Base-by-base conservation (phyloP, 2,113 vertebrate genomes). In the Mixornis gularis region DNA sequence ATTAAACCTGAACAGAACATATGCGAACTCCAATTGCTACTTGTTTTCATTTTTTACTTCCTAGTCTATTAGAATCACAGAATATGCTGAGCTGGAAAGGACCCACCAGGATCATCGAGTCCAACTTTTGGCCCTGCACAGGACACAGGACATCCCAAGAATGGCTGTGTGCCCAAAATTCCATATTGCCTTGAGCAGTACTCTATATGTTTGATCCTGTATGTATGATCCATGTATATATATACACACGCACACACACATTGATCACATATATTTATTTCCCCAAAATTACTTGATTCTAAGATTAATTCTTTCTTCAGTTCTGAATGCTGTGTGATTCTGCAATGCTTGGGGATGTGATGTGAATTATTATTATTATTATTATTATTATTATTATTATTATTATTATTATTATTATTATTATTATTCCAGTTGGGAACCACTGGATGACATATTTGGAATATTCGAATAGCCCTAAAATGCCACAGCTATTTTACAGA, bases 61-160 rank as follows among this genome's bases (percentile, higher is more conserved):
- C 12, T 56, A 43, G 14, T 25, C n/a, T 41, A 17, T 15, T 52
- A 44, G 59, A 65, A 32, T 44, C 22, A 13, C 6, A 51, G 44
- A 73, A 29, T 10, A 44, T 29, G 38, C 32, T 20, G 27, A 73
- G 68, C 17, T 52, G 38, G 85, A 65, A 58, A 8, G 4, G 15
- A 65, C 3, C 2, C 19, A n/a, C 19, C 18, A 58, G n/a, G 53
- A 59, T 20, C 10, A 17, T n/a, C 0, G 1, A 59, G 38, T 58
- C 32, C 32, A 58, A 5, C 27, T 87, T 27, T 18, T 65, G 36
- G 36, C 14, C 32, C 30, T 58, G 27, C 22, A 58, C 14, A 55
- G 40, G 38, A 70, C 55, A 70, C 25, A 60, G 48, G 24, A 87
- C 30, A 55, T 8, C 7, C 51, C 59, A 65, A 29, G 8, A 87